Percentiles rank a stretch among this genome's conserved stretches.
These are phyloP conservation scores for Brachyopa scutellaris DNA, from an alignment of 2,888 invertebrate species.

Conservation along the genomic window DNA sequence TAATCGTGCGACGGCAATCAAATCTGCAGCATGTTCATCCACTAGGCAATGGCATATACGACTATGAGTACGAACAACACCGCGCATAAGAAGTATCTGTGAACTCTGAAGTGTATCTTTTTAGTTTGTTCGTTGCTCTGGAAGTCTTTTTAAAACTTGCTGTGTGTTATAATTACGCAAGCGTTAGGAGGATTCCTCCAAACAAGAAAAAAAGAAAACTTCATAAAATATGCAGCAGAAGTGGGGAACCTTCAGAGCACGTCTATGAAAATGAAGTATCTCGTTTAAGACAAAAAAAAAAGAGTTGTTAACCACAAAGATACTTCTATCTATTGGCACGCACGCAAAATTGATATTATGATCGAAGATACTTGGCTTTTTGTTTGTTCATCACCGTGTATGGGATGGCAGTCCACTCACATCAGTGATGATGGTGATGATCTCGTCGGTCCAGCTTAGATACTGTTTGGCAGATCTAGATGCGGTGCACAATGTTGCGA, in stretches of 20 bases:
- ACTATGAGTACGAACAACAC: neutral
- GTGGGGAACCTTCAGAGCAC: slow-evolving; percentile 45
- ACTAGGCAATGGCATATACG: slow-evolving; percentile 14
- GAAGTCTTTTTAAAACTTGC: too few species aligned
- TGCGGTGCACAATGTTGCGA: slow-evolving; percentile 38
- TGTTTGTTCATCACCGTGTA: slow-evolving; percentile 31
- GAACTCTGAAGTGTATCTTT: slow-evolving; percentile 25
- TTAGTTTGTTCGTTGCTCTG: slow-evolving; percentile 6
- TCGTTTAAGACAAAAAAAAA: slow-evolving; percentile 15
- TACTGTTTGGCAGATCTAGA: slow-evolving; percentile 68
- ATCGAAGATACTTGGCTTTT: slow-evolving; percentile 54
- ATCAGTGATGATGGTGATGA: slow-evolving; percentile 3
- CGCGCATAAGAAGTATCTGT: slow-evolving; percentile 14
- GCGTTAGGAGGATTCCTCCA: slow-evolving; percentile 56
- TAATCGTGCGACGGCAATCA: slow-evolving; percentile 72
- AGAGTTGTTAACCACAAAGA: slow-evolving; percentile 16
- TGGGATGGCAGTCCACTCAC: neutral
- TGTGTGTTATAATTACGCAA: slow-evolving; percentile 71
- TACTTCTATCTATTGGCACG: slow-evolving; percentile 64
- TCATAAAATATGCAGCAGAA: slow-evolving; percentile 56
- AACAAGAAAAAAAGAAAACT: slow-evolving; percentile 23
- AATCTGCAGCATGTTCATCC: slow-evolving; percentile 64
- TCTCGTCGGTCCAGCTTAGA: slow-evolving; percentile 20
- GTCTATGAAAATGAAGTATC: slow-evolving; percentile 65
- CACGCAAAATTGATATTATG: slow-evolving; percentile 72